A percentile compares a stretch with the other conserved stretches of the same genome.
Conservation (phyloP, 2,797 vertebrate species). For the Crenichthys baileyi region DNA sequence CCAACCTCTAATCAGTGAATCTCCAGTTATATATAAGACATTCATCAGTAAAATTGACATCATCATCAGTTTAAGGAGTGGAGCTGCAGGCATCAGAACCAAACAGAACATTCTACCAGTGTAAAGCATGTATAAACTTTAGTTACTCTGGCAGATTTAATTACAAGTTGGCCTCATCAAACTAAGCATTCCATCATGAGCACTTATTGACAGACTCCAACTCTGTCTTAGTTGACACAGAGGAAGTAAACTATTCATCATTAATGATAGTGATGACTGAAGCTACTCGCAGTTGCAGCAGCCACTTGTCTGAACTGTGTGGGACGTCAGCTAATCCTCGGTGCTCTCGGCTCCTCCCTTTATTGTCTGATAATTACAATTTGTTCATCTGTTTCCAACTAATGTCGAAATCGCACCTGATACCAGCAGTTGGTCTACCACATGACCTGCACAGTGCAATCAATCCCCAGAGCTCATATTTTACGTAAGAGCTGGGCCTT, state of each 20-base stretch:
- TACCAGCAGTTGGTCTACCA: conserved; percentile 21
- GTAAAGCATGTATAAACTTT: background rate
- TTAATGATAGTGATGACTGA: background rate
- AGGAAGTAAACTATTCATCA: background rate
- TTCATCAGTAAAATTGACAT: background rate
- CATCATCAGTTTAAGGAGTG: background rate
- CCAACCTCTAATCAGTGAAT: background rate
- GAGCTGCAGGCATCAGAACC: too few species aligned
- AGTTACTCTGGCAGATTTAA: background rate
- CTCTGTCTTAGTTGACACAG: background rate
- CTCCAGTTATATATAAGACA: background rate
- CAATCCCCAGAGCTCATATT: background rate
- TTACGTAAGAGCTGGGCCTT: background rate
- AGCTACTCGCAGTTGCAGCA: background rate
- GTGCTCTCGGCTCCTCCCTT: background rate
- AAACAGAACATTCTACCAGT: background rate
- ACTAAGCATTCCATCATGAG: background rate
- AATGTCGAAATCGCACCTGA: conserved; percentile 14
- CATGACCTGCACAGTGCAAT: conserved; percentile 1
- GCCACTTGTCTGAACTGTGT: background rate
- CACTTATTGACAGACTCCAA: background rate
- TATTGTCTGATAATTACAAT: conserved; percentile 42
- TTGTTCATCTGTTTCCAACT: conserved; percentile 25
- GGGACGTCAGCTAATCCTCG: background rate
- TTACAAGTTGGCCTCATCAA: background rate